Base-by-base conservation (phyloP, 37 sponge, comb jelly and placozoan genomes). In the Cliona cf. orientalis region DNA sequence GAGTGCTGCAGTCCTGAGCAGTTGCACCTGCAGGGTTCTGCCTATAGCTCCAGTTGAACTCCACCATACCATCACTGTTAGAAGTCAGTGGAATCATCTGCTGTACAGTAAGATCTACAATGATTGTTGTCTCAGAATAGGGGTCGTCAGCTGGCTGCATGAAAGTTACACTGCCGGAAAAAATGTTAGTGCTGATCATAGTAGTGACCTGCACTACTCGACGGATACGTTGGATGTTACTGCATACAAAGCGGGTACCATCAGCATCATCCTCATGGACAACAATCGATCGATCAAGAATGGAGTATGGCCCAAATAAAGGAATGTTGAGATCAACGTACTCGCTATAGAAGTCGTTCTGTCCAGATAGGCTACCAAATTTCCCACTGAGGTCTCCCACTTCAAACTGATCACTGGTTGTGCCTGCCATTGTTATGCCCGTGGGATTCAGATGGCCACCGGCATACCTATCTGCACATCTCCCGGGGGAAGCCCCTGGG, bases 371-470 rank as follows among this genome's bases (percentile, higher is more conserved):
- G 23, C 49, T 26, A 7, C 84, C 87, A 90, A 87, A 84, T 59
- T 91, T 94, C n/a, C 89, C 91, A 83, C 89, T 91, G 40, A 94
- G 67, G 68, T 94, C 88, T 56, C 95, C 95, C 2, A 91, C 69
- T 44, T 82, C 80, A 67, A 87, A 94, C 0, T 72, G 34, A 49
- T 94, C 94, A 68, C 76, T 66, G 2, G 94, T 94, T 28, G 55
- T 31, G 26, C 59, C 59, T 32, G 75, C 58, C n/a, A n/a, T n/a
- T 1, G 12, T 72, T 11, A 73, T 84, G 35, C 61, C 64, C 61
- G 62, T 44, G 36, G 92, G 92, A 71, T 91, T 83, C 73, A 69
- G 87, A 37, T 83, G 84, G 12, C 80, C 84, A 31, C 87, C 88
- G 22, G 81, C 66, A 36, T 66, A 62, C 4, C 5, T 5, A 0